phyloP scores from a whole-genome alignment of 2,888 invertebrate genomes.

The Ischnus inquisitorius region DNA sequence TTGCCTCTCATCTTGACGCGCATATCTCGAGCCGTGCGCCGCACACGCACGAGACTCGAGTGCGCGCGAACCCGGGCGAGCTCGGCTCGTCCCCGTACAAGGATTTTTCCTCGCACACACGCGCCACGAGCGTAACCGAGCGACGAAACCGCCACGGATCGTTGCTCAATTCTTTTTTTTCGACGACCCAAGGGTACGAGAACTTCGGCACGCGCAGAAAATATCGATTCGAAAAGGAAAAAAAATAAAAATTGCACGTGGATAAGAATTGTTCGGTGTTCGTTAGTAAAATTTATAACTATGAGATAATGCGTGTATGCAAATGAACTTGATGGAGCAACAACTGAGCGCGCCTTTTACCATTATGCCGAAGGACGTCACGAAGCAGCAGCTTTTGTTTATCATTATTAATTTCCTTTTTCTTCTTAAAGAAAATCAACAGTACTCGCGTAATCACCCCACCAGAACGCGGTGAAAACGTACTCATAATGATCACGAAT shows the following conservation, averaged over 20 bases:
- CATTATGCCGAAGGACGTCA: slow-evolving; percentile 75
- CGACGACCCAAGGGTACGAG: neutral
- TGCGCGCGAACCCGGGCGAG: slow-evolving; percentile 29
- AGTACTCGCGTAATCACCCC: slow-evolving; percentile 21
- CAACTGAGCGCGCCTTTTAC: slow-evolving; percentile 64
- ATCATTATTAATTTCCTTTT: neutral
- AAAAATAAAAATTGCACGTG: neutral
- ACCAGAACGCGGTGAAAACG: slow-evolving; percentile 20
- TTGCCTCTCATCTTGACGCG: slow-evolving; percentile 4
- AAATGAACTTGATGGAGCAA: slow-evolving; percentile 37
- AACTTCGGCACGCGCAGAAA: neutral
- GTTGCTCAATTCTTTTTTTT: slow-evolving; percentile 9
- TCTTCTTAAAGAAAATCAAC: neutral
- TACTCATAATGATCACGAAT: neutral
- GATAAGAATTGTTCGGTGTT: neutral
- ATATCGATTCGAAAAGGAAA: neutral
- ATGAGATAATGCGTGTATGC: slow-evolving; percentile 30
- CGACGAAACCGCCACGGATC: slow-evolving; percentile 34
- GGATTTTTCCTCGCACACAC: slow-evolving; percentile 9
- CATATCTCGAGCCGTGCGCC: no score
- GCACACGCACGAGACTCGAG: no score
- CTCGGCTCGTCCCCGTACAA: slow-evolving; percentile 19
- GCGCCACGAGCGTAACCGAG: slow-evolving; percentile 21
- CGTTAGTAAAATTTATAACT: slow-evolving; percentile 18
- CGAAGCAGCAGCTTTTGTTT: slow-evolving; percentile 71